phyloP scores from a whole-genome alignment of 2,888 invertebrate genomes.

The Oxytorus armatus region DNA sequence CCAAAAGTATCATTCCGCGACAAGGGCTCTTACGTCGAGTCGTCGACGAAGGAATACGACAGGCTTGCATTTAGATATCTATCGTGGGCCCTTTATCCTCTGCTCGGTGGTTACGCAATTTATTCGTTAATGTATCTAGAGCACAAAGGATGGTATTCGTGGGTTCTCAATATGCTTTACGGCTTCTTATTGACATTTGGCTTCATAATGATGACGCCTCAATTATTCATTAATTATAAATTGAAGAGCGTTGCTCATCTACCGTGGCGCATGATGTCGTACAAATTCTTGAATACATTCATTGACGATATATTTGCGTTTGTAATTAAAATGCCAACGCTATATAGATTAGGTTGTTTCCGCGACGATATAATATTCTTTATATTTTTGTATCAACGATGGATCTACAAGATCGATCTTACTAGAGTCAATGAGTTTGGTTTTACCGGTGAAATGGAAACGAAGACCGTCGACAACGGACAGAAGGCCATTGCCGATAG shows the following conservation, averaged over 20 bases:
- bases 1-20: slow-evolving; percentile 94
- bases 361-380: slow-evolving; percentile 99
- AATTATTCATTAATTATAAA: slow-evolving; percentile 99
- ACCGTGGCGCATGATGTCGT: slow-evolving; percentile 99
- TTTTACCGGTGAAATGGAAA: slow-evolving; percentile 96
- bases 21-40: slow-evolving; percentile 98
- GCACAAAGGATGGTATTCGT: slow-evolving; percentile 99
- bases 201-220: slow-evolving; percentile 99
- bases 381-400: slow-evolving; percentile 99
- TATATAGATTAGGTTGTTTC: slow-evolving; percentile 99
- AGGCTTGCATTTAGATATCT: slow-evolving; percentile 98
- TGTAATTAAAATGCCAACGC: slow-evolving; percentile 99
- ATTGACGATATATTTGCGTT: slow-evolving; percentile 99
- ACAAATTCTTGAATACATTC: slow-evolving; percentile 99
- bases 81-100: slow-evolving; percentile 97
- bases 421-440: slow-evolving; percentile 99
- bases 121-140: slow-evolving; percentile 98
- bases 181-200: slow-evolving; percentile 99
- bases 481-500: slow-evolving; percentile 62
- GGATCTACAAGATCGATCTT: slow-evolving; percentile 99
- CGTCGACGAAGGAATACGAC: slow-evolving; percentile 97
- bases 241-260: slow-evolving; percentile 99
- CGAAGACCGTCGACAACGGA: slow-evolving; percentile 75
- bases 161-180: slow-evolving; percentile 97
- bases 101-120: slow-evolving; percentile 96